A percentile compares a stretch with the other conserved stretches of the same genome.
Conservation (phyloP, 2,888 invertebrate species). For the Cylindroiulus punctatus region DNA sequence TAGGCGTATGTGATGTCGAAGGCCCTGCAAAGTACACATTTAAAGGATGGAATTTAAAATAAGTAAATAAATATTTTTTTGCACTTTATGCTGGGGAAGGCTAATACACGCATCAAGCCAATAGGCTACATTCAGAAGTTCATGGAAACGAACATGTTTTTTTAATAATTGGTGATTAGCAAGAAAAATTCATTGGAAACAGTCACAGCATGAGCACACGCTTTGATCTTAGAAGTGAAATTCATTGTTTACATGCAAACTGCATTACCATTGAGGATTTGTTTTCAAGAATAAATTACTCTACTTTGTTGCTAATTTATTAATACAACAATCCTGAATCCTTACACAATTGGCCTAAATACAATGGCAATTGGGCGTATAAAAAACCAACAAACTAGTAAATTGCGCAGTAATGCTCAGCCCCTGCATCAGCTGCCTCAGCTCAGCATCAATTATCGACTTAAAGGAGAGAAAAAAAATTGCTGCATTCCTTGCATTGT, state of each 20-base stretch:
- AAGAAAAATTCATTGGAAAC: neutral
- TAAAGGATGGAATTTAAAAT: neutral
- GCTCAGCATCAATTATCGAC: no score
- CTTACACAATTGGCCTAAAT: neutral
- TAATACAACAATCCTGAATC: neutral
- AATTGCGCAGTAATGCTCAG: neutral
- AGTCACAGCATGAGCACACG: neutral
- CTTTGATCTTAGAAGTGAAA: neutral
- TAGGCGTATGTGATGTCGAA: slow-evolving; percentile 13
- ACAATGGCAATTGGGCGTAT: neutral
- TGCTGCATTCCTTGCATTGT: no score
- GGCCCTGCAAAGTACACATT: neutral
- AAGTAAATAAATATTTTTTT: neutral
- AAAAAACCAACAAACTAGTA: neutral
- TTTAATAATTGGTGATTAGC: neutral
- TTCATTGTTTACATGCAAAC: neutral
- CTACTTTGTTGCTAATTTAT: neutral
- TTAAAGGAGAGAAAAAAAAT: no score
- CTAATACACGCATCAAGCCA: neutral
- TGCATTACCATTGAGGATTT: neutral
- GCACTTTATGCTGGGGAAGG: neutral
- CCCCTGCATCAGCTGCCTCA: neutral
- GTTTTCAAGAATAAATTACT: neutral
- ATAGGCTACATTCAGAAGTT: neutral
- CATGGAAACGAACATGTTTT: neutral